Conservation (phyloP, 2,888 invertebrate genomes). For the Euproctis similis region DNA sequence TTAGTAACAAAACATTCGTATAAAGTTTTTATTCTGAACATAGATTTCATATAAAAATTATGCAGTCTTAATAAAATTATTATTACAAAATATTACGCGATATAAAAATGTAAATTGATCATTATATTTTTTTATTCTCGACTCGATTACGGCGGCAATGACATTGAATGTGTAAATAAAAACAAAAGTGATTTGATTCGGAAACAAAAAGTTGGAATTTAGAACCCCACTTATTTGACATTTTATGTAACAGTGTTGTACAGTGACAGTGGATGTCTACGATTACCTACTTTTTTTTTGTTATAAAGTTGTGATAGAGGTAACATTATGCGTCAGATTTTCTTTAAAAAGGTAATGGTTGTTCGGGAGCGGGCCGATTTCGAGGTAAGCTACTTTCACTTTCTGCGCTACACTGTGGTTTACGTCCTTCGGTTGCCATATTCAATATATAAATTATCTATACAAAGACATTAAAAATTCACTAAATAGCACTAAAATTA, state of each 20-base stretch:
- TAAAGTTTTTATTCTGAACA: conserved; percentile 25
- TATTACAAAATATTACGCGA: no score
- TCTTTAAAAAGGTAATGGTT: conserved; percentile 73
- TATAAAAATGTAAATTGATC: no score
- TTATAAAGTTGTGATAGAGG: conserved; percentile 30
- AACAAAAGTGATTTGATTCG: conserved; percentile 15
- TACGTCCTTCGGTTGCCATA: conserved; percentile 25
- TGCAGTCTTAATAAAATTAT: no score
- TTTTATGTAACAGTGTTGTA: conserved; percentile 17
- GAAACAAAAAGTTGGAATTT: conserved; percentile 8
- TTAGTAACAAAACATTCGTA: conserved; percentile 60
- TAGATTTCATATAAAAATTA: no score
- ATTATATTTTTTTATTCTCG: conserved; percentile 6
- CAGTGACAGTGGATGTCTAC: conserved; percentile 6
- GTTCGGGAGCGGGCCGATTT: conserved; percentile 58
- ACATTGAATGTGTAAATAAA: conserved; percentile 18
- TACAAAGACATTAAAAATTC: no score
- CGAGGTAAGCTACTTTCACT: conserved; percentile 73
- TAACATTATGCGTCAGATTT: conserved; percentile 70
- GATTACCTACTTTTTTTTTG: neutral
- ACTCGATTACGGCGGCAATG: conserved; percentile 19
- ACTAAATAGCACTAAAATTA: no score
- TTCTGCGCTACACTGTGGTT: conserved; percentile 30
- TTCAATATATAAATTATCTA: no score
- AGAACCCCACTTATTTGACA: conserved; percentile 4